Evolutionary conservation across 1,140 invertebrate species (phyloP).

Genomic region (Popillia japonica): DNA sequence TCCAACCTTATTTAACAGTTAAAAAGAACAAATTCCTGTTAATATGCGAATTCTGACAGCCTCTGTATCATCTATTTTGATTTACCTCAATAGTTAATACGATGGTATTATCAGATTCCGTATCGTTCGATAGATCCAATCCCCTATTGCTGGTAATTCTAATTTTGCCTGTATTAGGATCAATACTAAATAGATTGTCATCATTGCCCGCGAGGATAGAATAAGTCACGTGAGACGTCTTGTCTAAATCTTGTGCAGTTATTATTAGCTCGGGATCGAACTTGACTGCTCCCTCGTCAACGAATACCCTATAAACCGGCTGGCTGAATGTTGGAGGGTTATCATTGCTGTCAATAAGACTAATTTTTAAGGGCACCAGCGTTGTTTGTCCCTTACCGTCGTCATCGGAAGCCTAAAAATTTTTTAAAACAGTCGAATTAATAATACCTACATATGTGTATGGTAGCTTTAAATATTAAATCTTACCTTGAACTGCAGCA

Average conservation of each 20-base stretch:
- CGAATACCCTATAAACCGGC: conserved; percentile 76
- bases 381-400: conserved; percentile 79
- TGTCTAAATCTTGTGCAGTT: conserved; percentile 81
- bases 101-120: conserved; percentile 66
- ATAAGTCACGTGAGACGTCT: conserved; percentile 81
- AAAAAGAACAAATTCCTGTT: too few species aligned
- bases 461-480: not conserved
- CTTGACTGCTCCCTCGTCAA: conserved; percentile 83
- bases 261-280: conserved; percentile 81
- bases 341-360: conserved; percentile 85
- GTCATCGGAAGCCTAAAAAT: conserved; percentile 81
- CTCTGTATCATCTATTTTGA: not conserved
- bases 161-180: conserved; percentile 74
- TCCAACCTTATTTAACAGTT: too few species aligned
- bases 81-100: conserved; percentile 66
- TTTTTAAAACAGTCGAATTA: not conserved
- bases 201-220: conserved; percentile 73
- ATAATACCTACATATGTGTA: not conserved
- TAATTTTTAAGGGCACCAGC: conserved; percentile 80
- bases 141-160: conserved; percentile 69
- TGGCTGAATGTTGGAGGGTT: conserved; percentile 81
- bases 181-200: conserved; percentile 73
- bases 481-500: conserved; percentile 82
- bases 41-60: too few species aligned
- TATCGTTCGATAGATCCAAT: conserved; percentile 69